Percentiles rank a stretch among this genome's conserved stretches.
Conservation (phyloP, 2,797 vertebrate species). For the Oryzias dopingdopingensis region DNA sequence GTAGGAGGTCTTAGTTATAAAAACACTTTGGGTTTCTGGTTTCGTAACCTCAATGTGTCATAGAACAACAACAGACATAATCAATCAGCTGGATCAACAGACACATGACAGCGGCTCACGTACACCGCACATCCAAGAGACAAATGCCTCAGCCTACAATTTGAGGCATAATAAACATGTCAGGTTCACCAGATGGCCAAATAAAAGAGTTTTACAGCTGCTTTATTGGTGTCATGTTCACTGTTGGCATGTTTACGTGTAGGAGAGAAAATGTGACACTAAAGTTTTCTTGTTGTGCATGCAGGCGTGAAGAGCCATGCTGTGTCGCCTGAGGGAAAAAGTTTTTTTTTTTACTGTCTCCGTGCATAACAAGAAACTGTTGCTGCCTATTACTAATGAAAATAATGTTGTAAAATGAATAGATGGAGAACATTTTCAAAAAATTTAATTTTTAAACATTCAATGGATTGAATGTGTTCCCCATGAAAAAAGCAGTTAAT, state of each 20-base stretch:
- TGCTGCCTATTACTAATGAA: too few species aligned
- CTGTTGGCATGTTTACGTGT: conserved; percentile 53
- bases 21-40: conserved; percentile 10
- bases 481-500: too few species aligned
- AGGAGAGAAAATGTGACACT: conserved; percentile 31
- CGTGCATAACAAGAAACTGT: too few species aligned
- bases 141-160: conserved; percentile 37
- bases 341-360: too few species aligned
- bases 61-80: conserved; percentile 20
- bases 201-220: conserved; percentile 56
- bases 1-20: neutral
- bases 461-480: too few species aligned
- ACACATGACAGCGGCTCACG: conserved; percentile 20
- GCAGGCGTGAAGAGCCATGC: conserved; percentile 28
- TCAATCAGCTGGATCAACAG: neutral
- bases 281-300: conserved; percentile 34
- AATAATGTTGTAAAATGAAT: too few species aligned
- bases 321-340: conserved; percentile 14
- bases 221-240: conserved; percentile 37
- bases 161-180: conserved; percentile 59
- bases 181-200: conserved; percentile 58
- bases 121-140: conserved; percentile 24
- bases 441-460: too few species aligned
- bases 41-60: neutral
- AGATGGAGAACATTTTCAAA: too few species aligned